phyloP scores from a whole-genome alignment of 2,797 vertebrate species.

The Meda fulgida region DNA sequence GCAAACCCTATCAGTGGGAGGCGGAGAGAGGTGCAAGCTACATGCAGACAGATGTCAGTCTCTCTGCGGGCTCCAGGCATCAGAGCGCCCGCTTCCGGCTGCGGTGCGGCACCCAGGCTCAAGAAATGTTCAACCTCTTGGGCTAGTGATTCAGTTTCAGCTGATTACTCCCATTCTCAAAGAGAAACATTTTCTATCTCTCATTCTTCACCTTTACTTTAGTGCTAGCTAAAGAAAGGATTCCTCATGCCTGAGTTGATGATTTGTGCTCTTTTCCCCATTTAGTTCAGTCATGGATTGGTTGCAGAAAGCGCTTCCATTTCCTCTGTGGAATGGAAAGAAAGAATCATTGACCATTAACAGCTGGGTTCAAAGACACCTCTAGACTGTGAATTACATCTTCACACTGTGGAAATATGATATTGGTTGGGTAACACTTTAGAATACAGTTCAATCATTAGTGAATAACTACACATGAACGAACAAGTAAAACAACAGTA shows the following conservation, averaged over 20 bases:
- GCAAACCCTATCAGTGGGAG: constrained; percentile 38
- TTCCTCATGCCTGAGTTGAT: background rate
- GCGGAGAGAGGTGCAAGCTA: constrained; percentile 13
- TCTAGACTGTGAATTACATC: background rate
- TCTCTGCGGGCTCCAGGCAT: constrained; percentile 4
- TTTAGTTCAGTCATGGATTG: constrained; percentile 22
- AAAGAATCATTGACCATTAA: constrained; percentile 1
- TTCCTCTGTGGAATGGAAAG: background rate
- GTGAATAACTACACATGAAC: background rate
- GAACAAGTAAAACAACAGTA: background rate
- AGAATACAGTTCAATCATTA: background rate
- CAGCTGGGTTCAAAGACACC: background rate
- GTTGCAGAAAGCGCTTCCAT: background rate
- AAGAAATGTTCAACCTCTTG: background rate
- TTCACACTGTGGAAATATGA: background rate
- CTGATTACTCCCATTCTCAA: background rate
- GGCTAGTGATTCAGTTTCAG: background rate
- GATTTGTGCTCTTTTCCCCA: constrained; percentile 2
- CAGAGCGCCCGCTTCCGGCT: background rate
- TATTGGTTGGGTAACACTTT: background rate
- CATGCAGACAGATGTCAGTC: constrained; percentile 43
- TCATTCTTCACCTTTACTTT: constrained; percentile 7
- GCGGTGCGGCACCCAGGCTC: background rate
- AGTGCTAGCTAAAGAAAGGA: constrained; percentile 5
- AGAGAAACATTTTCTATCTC: background rate